Evolutionary conservation across 1,140 invertebrate genomes (phyloP), one percentile per base, ranked within the genome.

Genomic region (Pygmarrhopalites habei): DNA sequence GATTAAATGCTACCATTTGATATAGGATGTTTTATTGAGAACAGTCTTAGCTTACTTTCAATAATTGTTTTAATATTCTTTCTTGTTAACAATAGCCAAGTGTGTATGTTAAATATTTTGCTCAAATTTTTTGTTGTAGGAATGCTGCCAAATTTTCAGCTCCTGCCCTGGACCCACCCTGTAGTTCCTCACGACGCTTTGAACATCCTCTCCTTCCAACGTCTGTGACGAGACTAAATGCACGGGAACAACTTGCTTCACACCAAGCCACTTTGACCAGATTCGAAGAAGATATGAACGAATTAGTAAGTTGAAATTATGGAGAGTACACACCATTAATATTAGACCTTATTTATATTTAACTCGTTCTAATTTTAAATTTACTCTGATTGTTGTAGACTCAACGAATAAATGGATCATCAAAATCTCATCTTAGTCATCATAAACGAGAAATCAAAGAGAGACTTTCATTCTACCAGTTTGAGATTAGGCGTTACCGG

Each of bases 231-330:
- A 62, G 59, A 59, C 28, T 70, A 28, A 58, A 59, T 14, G 17
- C 56, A 17, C 47, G 65, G 25, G 65, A 67, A 49, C 68, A 70
- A 53, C 41, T 70, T 7, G 39, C 52, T 12, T 61, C 65, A 12
- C 62, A 70, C 29, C 62, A 65, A 52, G 39, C 58, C 1, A 66
- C 68, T 21, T 26, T 62, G 14, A 30, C 47, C 5, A 62, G 62
- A 49, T 64, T 49, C 43, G 63, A 66, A 47, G 64, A 67, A 30
- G 65, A 70, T n/a, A 21, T 65, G 7, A 55, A 66, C 19, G 62
- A 66, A 64, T 51, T 63, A 53, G 68, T 66, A 62, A 59, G 53
- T n/a, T n/a, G n/a, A n/a, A n/a, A n/a, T n/a, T n/a, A n/a, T n/a
- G n/a, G n/a, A n/a, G n/a, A n/a, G n/a, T n/a, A n/a, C n/a, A n/a